phyloP scores from a whole-genome alignment of 1,140 invertebrate genomes.

The Ectropis grisescens region DNA sequence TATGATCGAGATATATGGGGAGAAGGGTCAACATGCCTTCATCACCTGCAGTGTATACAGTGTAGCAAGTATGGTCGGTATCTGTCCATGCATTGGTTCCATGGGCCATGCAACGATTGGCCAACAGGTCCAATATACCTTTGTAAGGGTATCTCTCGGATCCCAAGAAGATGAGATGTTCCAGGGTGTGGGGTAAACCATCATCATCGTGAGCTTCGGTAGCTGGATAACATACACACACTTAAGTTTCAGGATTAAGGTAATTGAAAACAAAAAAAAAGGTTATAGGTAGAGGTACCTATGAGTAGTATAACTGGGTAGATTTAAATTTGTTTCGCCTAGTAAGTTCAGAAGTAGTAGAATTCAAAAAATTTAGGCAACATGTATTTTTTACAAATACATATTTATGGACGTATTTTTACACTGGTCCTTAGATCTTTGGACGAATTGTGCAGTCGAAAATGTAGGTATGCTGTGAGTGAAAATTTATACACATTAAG shows the following conservation, averaged over 20 bases:
- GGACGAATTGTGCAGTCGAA: too few relatives aligned
- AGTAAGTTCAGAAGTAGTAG: too few relatives aligned
- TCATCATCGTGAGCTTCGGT: slow-evolving; percentile 94
- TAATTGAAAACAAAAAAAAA: neutral
- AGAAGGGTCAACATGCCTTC: slow-evolving; percentile 90
- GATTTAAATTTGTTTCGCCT: too few relatives aligned
- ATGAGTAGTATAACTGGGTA: too few relatives aligned
- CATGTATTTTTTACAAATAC: too few relatives aligned
- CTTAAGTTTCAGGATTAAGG: neutral
- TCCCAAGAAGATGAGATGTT: slow-evolving; percentile 93
- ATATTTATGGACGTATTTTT: too few relatives aligned
- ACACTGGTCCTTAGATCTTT: too few relatives aligned
- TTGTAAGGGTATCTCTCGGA: slow-evolving; percentile 92
- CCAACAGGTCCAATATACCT: slow-evolving; percentile 88
- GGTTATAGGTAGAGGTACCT: too few relatives aligned
- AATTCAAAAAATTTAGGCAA: too few relatives aligned
- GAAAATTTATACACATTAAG: too few relatives aligned
- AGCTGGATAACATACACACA: slow-evolving; percentile 71
- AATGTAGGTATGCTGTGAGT: too few relatives aligned
- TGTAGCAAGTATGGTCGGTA: slow-evolving; percentile 91
- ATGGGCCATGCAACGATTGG: slow-evolving; percentile 89
- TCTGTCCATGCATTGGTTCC: slow-evolving; percentile 92
- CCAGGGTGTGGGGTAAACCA: slow-evolving; percentile 92
- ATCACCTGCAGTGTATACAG: slow-evolving; percentile 87
- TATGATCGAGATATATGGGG: slow-evolving; percentile 92